Base-by-base conservation (phyloP, 2,113 vertebrate genomes). In the Cyprinodon tularosa region DNA sequence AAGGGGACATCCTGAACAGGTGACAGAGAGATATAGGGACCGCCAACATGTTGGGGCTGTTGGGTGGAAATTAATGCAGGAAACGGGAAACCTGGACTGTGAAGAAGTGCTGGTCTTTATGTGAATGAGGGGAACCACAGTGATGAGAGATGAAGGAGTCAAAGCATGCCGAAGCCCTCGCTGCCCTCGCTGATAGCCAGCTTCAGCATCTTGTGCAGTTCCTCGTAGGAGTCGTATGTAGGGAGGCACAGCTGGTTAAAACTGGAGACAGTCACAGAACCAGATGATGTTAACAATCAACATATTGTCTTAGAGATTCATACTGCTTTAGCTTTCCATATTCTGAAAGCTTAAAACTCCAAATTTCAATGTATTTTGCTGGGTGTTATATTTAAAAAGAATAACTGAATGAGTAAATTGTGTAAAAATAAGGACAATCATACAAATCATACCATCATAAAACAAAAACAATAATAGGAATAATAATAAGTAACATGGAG, bases 201-300 rank as follows among this genome's bases (percentile, higher is more conserved):
- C 89, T 99, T 98, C 88, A 99, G 93, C 97, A 99, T 96, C 93
- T 96, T 96, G 95, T 99, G 98, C 86, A 99, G 95, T 89, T 99
- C 98, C 93, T 99, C 97, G 38, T 98, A 99, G 44, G 98, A 99
- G 93, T 99, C 98, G 12, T 99, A 99, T 3, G 96, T 98, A 12
- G 98, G 98, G 94, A 99, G 97, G 96, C 98, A 99, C 95, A 99
- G 94, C 96, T 99, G 98, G 96, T 99, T 99, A 92, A 99, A 99
- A 95, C 98, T 99, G 88, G 20, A 94, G 78, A 76, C 40, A 65
- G 65, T 6, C 17, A 69, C 29, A 68, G 14, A 67, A 50, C 38
- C n/a, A 57, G 10, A 13, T 69, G 4, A 38, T 3, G 10, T 72
- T 36, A 38, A 10, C 39, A 40, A 13, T 13, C 9, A 9, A 22